Conservation (phyloP, 2,113 vertebrate species). For the Maccullochella peelii region DNA sequence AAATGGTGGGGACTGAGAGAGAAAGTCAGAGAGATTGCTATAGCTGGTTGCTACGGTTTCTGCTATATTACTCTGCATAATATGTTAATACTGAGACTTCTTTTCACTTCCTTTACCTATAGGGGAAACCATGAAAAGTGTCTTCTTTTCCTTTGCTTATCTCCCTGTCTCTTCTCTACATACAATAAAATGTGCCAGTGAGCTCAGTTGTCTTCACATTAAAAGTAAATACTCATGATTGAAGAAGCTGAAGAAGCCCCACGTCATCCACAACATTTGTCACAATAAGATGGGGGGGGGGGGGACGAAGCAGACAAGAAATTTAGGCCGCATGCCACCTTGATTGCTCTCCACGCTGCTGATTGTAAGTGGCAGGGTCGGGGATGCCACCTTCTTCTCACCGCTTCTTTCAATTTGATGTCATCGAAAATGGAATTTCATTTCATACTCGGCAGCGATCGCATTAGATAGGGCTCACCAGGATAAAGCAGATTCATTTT, state of each 20-base stretch:
- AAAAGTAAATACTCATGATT: slow-evolving; percentile 56
- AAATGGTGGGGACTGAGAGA: slow-evolving; percentile 43
- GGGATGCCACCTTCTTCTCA: slow-evolving; percentile 69
- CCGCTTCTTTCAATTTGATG: slow-evolving; percentile 73
- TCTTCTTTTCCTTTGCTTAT: neutral
- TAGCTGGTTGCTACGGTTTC: slow-evolving; percentile 25
- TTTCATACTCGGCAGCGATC: slow-evolving; percentile 69
- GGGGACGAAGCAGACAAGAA: slow-evolving; percentile 22
- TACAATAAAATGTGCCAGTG: slow-evolving; percentile 4
- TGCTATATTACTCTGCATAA: slow-evolving; percentile 46
- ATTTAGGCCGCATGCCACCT: slow-evolving; percentile 60
- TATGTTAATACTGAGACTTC: slow-evolving; percentile 39
- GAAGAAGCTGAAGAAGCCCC: slow-evolving; percentile 33
- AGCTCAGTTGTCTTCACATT: slow-evolving; percentile 16
- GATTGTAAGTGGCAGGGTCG: slow-evolving; percentile 76
- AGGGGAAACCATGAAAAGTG: neutral
- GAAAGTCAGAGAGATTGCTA: slow-evolving; percentile 29
- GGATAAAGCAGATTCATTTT: slow-evolving; percentile 74
- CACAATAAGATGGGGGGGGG: slow-evolving; percentile 21
- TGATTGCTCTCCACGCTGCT: slow-evolving; percentile 77
- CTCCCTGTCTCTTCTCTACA: neutral
- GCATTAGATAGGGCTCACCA: slow-evolving; percentile 72
- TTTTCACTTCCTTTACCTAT: neutral
- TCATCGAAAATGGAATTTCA: slow-evolving; percentile 74
- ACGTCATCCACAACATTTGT: slow-evolving; percentile 50